Evolutionary conservation across 2,888 invertebrate genomes (phyloP).

Genomic region (Cephus runcator): DNA sequence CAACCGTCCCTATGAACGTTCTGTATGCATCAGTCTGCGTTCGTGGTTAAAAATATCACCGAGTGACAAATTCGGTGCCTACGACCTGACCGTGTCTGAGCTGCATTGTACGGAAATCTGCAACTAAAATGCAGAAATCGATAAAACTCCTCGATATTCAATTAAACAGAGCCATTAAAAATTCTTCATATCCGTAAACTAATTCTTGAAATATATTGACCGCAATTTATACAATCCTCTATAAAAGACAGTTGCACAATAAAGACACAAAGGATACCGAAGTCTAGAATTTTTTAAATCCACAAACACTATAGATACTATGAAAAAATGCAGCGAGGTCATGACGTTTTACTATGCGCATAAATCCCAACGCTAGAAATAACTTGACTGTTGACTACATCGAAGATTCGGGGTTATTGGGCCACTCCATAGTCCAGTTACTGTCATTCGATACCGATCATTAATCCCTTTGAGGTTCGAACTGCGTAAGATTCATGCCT

Average conservation of each 20-base stretch:
- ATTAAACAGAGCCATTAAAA: background rate
- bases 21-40: background rate
- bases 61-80: background rate
- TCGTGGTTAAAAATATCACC: background rate
- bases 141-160: background rate
- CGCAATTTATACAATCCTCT: background rate
- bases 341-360: background rate
- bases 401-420: conserved; percentile 22
- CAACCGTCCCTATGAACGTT: background rate
- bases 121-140: background rate
- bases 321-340: background rate
- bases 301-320: background rate
- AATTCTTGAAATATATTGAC: background rate
- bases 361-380: conserved; percentile 16
- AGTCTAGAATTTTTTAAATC: background rate
- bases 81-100: background rate
- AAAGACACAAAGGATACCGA: background rate
- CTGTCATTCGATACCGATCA: background rate
- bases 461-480: background rate
- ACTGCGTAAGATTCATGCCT: background rate
- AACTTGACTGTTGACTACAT: conserved; percentile 5
- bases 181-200: background rate
- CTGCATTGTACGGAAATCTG: background rate
- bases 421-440: conserved; percentile 6
- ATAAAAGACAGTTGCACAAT: background rate